Evolutionary conservation across 1,140 invertebrate species (phyloP), one percentile per base, ranked within the genome.

Genomic region (Cotesia glomerata): DNA sequence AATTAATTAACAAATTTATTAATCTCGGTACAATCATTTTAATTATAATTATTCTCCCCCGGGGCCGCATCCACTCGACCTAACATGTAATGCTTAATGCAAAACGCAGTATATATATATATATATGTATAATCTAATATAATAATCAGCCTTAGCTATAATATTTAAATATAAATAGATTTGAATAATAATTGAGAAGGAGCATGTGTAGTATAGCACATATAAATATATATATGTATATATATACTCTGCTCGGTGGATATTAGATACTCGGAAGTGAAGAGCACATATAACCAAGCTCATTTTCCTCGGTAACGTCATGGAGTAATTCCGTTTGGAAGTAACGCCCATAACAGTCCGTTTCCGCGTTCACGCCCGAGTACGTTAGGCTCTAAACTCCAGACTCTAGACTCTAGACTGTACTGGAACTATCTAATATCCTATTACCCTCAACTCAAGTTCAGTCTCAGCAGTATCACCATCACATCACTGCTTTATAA

Each of bases 321-420:
- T 52, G 62, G 52, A 34, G 62, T 39, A 72, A 65, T 70, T 45
- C 72, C 68, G 72, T 67, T 39, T 71, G 73, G 67, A 65, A 70
- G 73, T 61, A 70, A 74, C 67, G 66, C 71, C 71, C 71, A 70
- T 74, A 69, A 66, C 67, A 66, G 72, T 65, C 63, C 72, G 74
- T 76, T 77, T 77, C 76, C 77, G 77, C 74, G 71, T 77, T 76
- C 69, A 76, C 74, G 73, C 72, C 71, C 74, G 74, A 74, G 77
- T 72, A 77, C 62, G 64, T 74, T 71, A 70, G 62, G 54, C 65
- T 5, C 67, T 51, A 36, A 13, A n/a, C 45, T 51, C 63, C 49
- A 69, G 71, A 59, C 65, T 67, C 26, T 26, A 26, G 26, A 26
- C 26, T 26, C 26, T 26, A 26, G 26, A 26, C 26, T 26, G 26